Percentiles rank a stretch among this genome's conserved stretches.
Evolutionary conservation across 2,888 invertebrate species (phyloP).

Genomic region (Fragum whitleyi): DNA sequence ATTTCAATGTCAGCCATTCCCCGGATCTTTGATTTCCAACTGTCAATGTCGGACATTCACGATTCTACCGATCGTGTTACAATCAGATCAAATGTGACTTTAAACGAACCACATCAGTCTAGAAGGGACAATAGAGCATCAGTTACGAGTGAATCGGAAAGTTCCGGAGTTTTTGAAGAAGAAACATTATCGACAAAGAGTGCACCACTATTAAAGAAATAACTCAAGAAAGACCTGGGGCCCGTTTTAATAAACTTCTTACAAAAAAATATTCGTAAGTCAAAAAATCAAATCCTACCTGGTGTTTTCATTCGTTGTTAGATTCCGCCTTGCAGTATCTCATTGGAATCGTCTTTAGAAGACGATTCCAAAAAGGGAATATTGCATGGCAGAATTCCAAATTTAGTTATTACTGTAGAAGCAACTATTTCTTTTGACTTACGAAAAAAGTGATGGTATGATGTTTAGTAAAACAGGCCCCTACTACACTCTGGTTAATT

Average conservation of each 20-base stretch:
- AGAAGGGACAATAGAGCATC: background rate
- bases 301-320: background rate
- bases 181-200: background rate
- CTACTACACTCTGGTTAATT: too few relatives aligned
- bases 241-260: background rate
- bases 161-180: background rate
- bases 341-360: background rate
- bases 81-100: slow-evolving; percentile 47
- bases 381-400: too few relatives aligned
- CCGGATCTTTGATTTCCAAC: slow-evolving; percentile 43
- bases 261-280: background rate
- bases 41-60: slow-evolving; percentile 51
- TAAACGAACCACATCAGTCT: background rate
- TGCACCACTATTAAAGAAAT: background rate
- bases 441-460: too few relatives aligned
- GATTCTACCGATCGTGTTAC: slow-evolving; percentile 34
- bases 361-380: background rate
- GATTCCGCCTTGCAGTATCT: background rate
- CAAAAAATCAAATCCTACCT: background rate
- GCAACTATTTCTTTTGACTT: too few relatives aligned
- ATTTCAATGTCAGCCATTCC: slow-evolving; percentile 50
- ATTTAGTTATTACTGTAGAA: too few relatives aligned
- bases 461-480: too few relatives aligned
- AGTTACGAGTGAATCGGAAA: background rate
- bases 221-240: background rate